Conservation (phyloP, 2,888 invertebrate species). For the Dorcus hopei region DNA sequence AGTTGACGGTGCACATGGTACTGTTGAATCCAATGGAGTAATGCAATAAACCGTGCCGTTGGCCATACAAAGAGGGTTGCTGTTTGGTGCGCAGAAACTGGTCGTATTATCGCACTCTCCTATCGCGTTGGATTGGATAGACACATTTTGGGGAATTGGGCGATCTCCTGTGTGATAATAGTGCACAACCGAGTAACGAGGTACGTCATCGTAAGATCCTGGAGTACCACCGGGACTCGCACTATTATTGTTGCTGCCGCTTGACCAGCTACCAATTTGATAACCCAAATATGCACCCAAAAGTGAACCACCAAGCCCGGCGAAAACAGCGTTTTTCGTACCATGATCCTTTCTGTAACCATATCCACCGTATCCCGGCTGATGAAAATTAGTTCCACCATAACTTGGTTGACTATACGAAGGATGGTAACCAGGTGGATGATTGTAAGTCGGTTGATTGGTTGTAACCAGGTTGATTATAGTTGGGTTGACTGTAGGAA, state of each 20-base stretch:
- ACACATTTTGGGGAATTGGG: slow-evolving; percentile 33
- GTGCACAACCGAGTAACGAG: slow-evolving; percentile 41
- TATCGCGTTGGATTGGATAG: slow-evolving; percentile 40
- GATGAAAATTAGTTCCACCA: not conserved
- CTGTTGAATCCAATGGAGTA: slow-evolving; percentile 38
- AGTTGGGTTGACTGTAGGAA: slow-evolving; percentile 11
- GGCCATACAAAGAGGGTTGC: slow-evolving; percentile 43
- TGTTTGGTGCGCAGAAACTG: slow-evolving; percentile 41
- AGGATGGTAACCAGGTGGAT: slow-evolving; percentile 6
- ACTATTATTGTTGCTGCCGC: not conserved
- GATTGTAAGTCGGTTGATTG: too few species aligned
- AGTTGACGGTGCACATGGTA: slow-evolving; percentile 35
- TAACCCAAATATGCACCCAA: slow-evolving; percentile 16
- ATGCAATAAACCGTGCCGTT: slow-evolving; percentile 47
- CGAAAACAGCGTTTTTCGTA: slow-evolving; percentile 14
- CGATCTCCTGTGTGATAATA: slow-evolving; percentile 44
- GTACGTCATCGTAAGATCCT: slow-evolving; percentile 16
- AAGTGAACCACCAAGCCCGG: slow-evolving; percentile 16
- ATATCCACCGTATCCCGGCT: slow-evolving; percentile 3
- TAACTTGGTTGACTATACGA: not conserved
- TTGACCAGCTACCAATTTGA: slow-evolving; percentile 10
- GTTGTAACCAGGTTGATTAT: slow-evolving; percentile 11
- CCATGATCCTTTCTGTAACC: slow-evolving; percentile 10
- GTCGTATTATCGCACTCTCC: slow-evolving; percentile 42
- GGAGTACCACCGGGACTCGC: not conserved